phyloP scores from a whole-genome alignment of 2,113 vertebrate species.

The Mormoops blainvillei region DNA sequence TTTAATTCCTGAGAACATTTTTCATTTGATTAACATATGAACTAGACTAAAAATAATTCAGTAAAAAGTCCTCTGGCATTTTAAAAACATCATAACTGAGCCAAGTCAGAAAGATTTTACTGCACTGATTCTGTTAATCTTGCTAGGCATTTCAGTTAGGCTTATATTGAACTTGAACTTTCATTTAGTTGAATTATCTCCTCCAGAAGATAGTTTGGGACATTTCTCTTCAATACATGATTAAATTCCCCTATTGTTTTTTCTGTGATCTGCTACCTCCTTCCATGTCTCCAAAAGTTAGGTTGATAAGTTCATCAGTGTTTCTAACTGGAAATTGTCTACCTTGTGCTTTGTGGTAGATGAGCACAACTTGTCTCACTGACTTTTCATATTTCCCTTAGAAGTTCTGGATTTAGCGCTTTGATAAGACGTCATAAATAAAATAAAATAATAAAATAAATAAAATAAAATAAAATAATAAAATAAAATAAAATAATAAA shows the following conservation, averaged over 20 bases:
- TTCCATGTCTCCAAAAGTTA: not conserved
- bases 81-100: not conserved
- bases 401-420: not conserved
- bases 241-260: not conserved
- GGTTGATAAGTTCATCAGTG: not conserved
- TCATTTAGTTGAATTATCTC: not conserved
- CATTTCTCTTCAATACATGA: not conserved
- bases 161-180: not conserved
- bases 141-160: not conserved
- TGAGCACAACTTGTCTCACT: not conserved
- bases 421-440: not conserved
- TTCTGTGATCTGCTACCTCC: not conserved
- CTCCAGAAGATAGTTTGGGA: not conserved
- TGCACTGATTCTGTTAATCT: not conserved
- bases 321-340: not conserved
- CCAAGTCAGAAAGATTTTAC: not conserved
- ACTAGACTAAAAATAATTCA: not conserved
- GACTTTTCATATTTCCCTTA: not conserved
- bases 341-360: not conserved
- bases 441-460: not conserved
- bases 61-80: not conserved
- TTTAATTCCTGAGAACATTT: not conserved
- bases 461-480: too few species aligned
- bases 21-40: not conserved
- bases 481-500: too few species aligned